Conservation (phyloP, 2,888 invertebrate species). For the Spodoptera picta region DNA sequence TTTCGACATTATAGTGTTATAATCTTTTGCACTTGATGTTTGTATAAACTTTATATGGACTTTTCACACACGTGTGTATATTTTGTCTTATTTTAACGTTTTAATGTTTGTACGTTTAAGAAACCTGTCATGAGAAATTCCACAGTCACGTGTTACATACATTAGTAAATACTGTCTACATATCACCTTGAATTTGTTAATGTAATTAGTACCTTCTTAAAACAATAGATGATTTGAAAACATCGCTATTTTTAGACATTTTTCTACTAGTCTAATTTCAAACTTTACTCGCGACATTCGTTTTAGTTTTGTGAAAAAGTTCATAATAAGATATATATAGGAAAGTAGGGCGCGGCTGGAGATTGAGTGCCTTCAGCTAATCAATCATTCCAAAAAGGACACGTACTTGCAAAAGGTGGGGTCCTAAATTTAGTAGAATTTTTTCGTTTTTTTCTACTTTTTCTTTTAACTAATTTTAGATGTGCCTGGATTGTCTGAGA, state of each 20-base stretch:
- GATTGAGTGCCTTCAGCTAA: constrained; percentile 37
- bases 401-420: constrained; percentile 16
- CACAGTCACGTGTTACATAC: too few relatives aligned
- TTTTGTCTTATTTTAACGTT: too few relatives aligned
- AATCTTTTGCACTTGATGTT: too few relatives aligned
- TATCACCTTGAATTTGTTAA: too few relatives aligned
- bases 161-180: too few relatives aligned
- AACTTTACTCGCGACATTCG: neutral
- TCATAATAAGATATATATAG: constrained; percentile 24
- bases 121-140: too few relatives aligned
- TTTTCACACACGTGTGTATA: too few relatives aligned
- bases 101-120: too few relatives aligned
- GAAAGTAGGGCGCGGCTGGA: constrained; percentile 16
- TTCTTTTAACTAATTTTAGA: neutral
- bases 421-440: constrained; percentile 1
- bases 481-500: too few relatives aligned
- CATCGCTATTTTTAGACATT: neutral
- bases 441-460: constrained; percentile 11
- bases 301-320: constrained; percentile 22
- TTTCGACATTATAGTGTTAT: too few relatives aligned
- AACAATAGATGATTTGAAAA: neutral
- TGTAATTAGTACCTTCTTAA: too few relatives aligned
- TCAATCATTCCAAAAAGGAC: constrained; percentile 43
- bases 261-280: constrained; percentile 1
- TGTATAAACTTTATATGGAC: too few relatives aligned